Evolutionary conservation across 2,888 invertebrate genomes (phyloP).

Genomic region (Dexiosoma caninum): DNA sequence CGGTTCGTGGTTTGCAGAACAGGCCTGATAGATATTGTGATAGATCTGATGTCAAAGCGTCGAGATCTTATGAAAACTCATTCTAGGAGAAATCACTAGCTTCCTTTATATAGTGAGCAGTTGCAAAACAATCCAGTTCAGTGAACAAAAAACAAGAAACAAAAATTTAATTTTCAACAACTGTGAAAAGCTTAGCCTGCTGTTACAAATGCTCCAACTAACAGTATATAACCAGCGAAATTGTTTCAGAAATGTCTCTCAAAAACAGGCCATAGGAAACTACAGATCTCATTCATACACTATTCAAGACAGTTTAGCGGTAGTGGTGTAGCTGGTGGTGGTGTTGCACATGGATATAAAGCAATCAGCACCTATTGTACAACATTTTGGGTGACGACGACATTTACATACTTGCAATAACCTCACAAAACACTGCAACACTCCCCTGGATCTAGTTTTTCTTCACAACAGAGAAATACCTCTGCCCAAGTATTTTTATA

Average conservation of each 20-base stretch:
- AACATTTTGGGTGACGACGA: conserved; percentile 58
- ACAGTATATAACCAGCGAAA: not conserved
- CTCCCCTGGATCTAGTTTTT: conserved; percentile 29
- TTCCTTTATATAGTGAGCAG: too few species aligned
- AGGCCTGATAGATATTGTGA: too few species aligned
- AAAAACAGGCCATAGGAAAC: not conserved
- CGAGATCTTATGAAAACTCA: too few species aligned
- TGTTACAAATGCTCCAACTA: not conserved
- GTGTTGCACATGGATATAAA: conserved; percentile 51
- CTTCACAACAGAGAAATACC: not conserved
- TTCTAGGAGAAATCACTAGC: too few species aligned
- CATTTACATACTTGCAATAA: conserved; percentile 52
- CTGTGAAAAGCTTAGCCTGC: too few species aligned
- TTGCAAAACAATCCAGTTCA: too few species aligned
- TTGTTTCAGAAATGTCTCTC: not conserved
- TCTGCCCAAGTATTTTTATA: conserved; percentile 25
- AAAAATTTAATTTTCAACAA: too few species aligned
- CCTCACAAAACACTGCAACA: not conserved
- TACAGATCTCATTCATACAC: not conserved
- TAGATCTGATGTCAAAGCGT: too few species aligned
- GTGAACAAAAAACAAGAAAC: too few species aligned
- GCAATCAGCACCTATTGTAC: conserved; percentile 77
- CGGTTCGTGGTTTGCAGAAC: too few species aligned
- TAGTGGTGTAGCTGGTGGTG: not conserved
- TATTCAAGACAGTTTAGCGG: not conserved